Percentiles rank a stretch among this genome's conserved stretches.
phyloP scores from a whole-genome alignment of 30 jellyfish, hydroid and myxozoan species.

The Morbakka virulenta region DNA sequence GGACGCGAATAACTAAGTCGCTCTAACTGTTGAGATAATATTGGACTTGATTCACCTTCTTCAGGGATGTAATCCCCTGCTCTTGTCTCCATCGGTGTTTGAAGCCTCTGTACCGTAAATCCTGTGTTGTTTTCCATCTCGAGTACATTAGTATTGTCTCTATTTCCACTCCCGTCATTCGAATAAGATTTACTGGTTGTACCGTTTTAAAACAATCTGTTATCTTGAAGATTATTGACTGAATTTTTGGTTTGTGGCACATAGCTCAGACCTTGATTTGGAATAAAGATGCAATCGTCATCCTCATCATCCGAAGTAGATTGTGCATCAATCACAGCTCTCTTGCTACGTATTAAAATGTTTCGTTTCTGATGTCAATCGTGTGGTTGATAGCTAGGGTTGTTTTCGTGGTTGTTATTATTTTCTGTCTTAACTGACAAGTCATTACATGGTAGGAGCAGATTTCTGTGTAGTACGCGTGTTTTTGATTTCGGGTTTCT shows the following conservation, averaged over 20 bases:
- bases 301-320: conserved; percentile 11
- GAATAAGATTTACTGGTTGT: neutral
- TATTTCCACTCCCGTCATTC: neutral
- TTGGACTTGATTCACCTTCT: neutral
- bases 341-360: neutral
- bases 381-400: no score
- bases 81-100: neutral
- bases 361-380: no score
- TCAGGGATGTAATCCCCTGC: neutral
- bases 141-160: neutral
- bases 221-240: neutral
- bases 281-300: conserved; percentile 2
- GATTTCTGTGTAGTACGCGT: conserved; percentile 30
- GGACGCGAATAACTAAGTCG: neutral
- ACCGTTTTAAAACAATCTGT: neutral
- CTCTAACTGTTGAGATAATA: neutral
- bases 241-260: conserved; percentile 7
- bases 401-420: neutral
- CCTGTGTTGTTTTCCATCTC: neutral
- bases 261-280: neutral
- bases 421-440: neutral
- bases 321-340: neutral
- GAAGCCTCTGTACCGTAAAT: neutral
- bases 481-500: neutral
- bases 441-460: conserved; percentile 29